Base-by-base conservation (phyloP, 2,113 vertebrate species). In the Smithornis capensis region DNA sequence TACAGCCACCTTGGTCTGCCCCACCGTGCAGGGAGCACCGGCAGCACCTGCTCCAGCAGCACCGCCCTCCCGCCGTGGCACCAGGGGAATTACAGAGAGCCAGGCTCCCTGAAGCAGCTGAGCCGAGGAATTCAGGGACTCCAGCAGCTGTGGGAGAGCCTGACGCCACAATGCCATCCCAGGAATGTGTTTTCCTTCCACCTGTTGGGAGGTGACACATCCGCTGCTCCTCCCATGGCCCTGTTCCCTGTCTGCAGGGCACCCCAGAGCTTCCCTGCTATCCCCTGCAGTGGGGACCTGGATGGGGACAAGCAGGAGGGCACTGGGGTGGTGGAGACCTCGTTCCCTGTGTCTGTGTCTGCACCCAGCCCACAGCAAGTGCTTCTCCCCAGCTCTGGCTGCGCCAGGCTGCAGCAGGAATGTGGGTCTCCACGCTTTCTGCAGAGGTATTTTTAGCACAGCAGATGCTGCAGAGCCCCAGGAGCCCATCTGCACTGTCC, bases 111-210 rank as follows among this genome's bases (percentile, higher is more conserved):
- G 3, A 2, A 38, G 92, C 96, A 96, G 94, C 95, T 91, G 95
- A 91, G 71, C 53, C 2, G 8, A 96, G 70, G 95, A 97, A 97
- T 96, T 53, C 27, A 24, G 5, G 25, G 57, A 75, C 33, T 40
- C 52, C n/a, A 22, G 89, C 96, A 96, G 89, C 97, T 96, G 96
- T 6, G 3, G 44, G 31, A 69, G 49, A 53, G 79, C 70, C 59
- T 0, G 83, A 68, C 65, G n/a, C 94, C 47, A 0, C 2, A 73
- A 53, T 49, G 29, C 84, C 91, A 85, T 90, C 92, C 83, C 88
- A 91, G 87, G 95, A 96, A 96, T 95, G 94, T 45, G 84, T 78
- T 89, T 81, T 74, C 56, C 45, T 86, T 76, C 81, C 96, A 91
- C 87, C 87, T 82, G 92, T 82, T 74, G 7, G 28, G 12, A 91